Evolutionary conservation across 2,888 invertebrate genomes (phyloP).

Genomic region (Leistus spinibarbis): DNA sequence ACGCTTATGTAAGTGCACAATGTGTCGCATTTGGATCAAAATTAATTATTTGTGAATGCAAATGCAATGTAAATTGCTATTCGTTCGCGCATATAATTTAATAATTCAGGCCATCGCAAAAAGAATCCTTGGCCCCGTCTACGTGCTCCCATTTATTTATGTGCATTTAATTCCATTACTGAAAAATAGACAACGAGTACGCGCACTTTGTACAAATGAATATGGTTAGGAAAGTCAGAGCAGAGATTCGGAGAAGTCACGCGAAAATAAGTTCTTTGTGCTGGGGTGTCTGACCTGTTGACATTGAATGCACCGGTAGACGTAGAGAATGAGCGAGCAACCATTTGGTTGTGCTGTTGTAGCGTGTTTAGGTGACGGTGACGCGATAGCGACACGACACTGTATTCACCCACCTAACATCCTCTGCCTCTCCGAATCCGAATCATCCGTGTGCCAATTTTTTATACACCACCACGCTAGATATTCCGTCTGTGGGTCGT

Average conservation of each 20-base stretch:
- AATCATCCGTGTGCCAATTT: neutral
- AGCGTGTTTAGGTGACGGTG: neutral
- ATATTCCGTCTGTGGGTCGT: neutral
- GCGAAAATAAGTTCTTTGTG: neutral
- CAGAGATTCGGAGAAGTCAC: neutral
- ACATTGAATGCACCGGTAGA: constrained; percentile 16
- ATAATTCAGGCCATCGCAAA: neutral
- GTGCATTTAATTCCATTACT: neutral
- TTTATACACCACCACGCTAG: neutral
- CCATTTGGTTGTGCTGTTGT: neutral
- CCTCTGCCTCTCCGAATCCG: neutral
- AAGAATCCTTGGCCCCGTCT: neutral
- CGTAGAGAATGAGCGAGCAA: neutral
- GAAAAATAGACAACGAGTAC: neutral
- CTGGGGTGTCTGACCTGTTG: constrained; percentile 8
- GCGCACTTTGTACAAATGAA: neutral
- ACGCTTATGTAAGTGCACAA: no score
- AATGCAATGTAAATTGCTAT: no score
- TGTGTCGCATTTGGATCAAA: no score
- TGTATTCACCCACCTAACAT: neutral
- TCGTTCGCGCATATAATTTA: no score
- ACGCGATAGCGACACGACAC: neutral
- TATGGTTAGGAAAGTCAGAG: neutral
- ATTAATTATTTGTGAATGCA: no score
- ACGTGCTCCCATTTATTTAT: neutral